phyloP scores from a whole-genome alignment of 2,888 invertebrate genomes.

The Drosophila eohydei region DNA sequence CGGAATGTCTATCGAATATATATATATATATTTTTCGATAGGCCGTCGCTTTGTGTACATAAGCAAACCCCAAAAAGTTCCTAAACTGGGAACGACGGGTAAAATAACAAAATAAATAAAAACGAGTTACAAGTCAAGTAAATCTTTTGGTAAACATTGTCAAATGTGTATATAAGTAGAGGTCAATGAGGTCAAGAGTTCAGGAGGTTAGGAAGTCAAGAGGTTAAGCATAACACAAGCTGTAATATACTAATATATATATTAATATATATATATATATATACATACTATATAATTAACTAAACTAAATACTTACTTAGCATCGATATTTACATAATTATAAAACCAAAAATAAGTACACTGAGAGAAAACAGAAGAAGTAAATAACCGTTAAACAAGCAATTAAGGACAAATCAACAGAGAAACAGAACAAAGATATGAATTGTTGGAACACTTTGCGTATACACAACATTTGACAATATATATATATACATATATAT shows the following conservation, averaged over 20 bases:
- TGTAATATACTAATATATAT: slow-evolving; percentile 57
- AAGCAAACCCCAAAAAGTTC: slow-evolving; percentile 67
- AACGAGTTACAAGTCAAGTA: slow-evolving; percentile 70
- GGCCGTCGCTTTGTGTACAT: slow-evolving; percentile 64
- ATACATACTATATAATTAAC: slow-evolving; percentile 1
- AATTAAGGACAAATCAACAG: slow-evolving; percentile 78
- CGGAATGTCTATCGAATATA: slow-evolving; percentile 28
- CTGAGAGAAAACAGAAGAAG: slow-evolving; percentile 46
- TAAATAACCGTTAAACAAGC: slow-evolving; percentile 51
- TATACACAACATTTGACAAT: slow-evolving; percentile 65
- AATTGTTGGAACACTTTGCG: slow-evolving; percentile 40
- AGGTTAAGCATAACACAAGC: slow-evolving; percentile 56
- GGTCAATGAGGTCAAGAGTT: slow-evolving; percentile 1
- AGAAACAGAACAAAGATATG: slow-evolving; percentile 17
- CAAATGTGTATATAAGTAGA: slow-evolving; percentile 60
- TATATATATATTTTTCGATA: slow-evolving; percentile 2
- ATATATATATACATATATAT: slow-evolving; percentile 35
- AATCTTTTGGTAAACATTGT: slow-evolving; percentile 18
- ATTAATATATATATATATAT: slow-evolving; percentile 35
- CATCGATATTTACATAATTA: slow-evolving; percentile 37
- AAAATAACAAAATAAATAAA: slow-evolving; percentile 35
- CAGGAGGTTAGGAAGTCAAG: slow-evolving; percentile 7
- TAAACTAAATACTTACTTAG: slow-evolving; percentile 32
- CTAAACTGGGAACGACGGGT: slow-evolving; percentile 71
- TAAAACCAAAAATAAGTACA: slow-evolving; percentile 11